A percentile compares a stretch with the other conserved stretches of the same genome.
Conservation (phyloP, 2,888 invertebrate species). For the Eucera pruinosa region DNA sequence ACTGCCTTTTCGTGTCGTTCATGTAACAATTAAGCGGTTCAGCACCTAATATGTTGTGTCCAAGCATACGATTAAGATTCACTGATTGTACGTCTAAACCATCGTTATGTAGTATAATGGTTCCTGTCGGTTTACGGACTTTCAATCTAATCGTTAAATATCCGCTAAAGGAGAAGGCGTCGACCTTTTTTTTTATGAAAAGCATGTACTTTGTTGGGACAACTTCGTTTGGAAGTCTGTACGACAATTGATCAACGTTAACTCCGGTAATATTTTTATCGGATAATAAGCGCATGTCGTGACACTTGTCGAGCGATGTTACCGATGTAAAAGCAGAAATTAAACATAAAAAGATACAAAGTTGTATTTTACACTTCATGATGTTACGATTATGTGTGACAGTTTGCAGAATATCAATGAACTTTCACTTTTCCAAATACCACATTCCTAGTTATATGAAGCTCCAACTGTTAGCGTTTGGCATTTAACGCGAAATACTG, state of each 20-base stretch:
- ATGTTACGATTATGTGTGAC: neutral
- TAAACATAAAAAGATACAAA: neutral
- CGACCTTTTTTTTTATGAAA: slow-evolving; percentile 17
- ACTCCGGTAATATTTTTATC: neutral
- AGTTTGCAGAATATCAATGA: neutral
- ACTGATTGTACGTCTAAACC: slow-evolving; percentile 76
- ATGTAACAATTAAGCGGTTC: slow-evolving; percentile 57
- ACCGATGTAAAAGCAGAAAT: neutral
- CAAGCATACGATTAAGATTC: neutral
- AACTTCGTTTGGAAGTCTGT: slow-evolving; percentile 86
- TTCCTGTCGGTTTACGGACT: slow-evolving; percentile 76
- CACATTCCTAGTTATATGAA: neutral
- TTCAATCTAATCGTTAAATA: slow-evolving; percentile 78
- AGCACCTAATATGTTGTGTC: neutral
- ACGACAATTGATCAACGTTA: slow-evolving; percentile 69
- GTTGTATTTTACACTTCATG: neutral
- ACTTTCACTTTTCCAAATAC: neutral
- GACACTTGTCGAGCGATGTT: neutral
- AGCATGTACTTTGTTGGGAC: slow-evolving; percentile 86
- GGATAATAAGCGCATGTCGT: neutral
- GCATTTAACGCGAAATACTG: neutral
- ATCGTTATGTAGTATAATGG: slow-evolving; percentile 85
- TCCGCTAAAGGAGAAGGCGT: slow-evolving; percentile 37
- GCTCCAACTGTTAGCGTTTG: neutral
- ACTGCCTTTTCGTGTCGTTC: slow-evolving; percentile 68